Base-by-base conservation (phyloP, 2,113 vertebrate species). In the Clinocottus analis region DNA sequence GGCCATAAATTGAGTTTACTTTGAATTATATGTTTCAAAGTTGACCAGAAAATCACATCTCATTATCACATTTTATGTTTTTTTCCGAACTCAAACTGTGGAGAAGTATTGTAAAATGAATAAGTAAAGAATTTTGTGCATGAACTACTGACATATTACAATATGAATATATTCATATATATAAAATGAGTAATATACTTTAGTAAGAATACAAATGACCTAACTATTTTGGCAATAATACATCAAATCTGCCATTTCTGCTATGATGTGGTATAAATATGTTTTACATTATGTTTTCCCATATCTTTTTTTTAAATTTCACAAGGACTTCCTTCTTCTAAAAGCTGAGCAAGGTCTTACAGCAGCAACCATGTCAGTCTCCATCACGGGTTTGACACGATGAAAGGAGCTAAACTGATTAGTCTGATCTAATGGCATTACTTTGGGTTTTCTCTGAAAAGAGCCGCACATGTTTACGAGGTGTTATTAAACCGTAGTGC, bases 11-110 rank as follows among this genome's bases (percentile, higher is more conserved):
- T 62, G 43, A 27, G 37, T 70, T 75, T 56, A 61, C 59, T 80
- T 75, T 77, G 12, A 77, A 63, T 74, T 67, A 47, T 64, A n/a
- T 33, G 31, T 56, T 43, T 12, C 49, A 49, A 19, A 19, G 29
- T 53, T 68, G 29, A 63, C 9, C 21, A 72, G 10, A 67, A 62
- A 56, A 64, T 58, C 53, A 45, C 12, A 39, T 14, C 21, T n/a
- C 7, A 8, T 31, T n/a, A 25, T 61, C n/a, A 61, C 12, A 47
- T 56, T 4, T 7, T 47, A 2, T 47, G 19, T 58, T 65, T 64
- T 31, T n/a, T n/a, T 23, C 6, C 10, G 23, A 1, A n/a, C 14
- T 55, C 13, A 25, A 69, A 70, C 23, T 12, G 9, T 4, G 51
- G 23, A 56, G 49, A 60, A 61, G 6, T 1, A 58, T 17, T 16